These are phyloP conservation scores for Solenopsis invicta DNA, from an alignment of 1,140 invertebrate species.

Conservation along the genomic window DNA sequence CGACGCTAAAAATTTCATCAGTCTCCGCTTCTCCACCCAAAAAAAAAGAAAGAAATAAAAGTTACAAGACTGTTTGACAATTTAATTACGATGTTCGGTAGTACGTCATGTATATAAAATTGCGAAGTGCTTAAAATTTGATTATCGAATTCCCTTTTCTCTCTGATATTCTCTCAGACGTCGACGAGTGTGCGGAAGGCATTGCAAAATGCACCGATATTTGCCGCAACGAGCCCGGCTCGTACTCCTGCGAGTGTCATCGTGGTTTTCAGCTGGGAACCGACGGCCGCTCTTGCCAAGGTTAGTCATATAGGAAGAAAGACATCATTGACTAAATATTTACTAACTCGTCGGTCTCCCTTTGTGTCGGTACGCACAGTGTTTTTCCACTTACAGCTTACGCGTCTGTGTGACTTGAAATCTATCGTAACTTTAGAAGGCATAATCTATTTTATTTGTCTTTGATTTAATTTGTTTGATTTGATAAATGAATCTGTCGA, in stretches of 20 bases:
- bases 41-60: background rate
- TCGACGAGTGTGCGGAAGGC: conserved; percentile 92
- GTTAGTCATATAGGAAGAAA: conserved; percentile 80
- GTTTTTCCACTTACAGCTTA: background rate
- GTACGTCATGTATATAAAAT: background rate
- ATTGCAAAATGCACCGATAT: conserved; percentile 89
- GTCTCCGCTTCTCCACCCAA: background rate
- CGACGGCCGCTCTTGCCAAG: conserved; percentile 90
- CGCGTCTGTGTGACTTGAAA: background rate
- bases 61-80: background rate
- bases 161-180: conserved; percentile 88
- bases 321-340: background rate
- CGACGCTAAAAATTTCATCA: background rate
- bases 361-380: background rate
- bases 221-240: conserved; percentile 87
- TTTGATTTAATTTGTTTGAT: background rate
- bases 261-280: conserved; percentile 84
- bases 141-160: background rate
- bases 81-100: background rate
- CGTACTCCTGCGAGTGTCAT: conserved; percentile 85
- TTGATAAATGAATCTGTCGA: background rate
- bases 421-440: background rate
- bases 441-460: background rate
- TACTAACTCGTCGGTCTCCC: background rate
- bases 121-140: conserved; percentile 4